A percentile compares a stretch with the other conserved stretches of the same genome.
These are phyloP conservation scores for Bradysia coprophila DNA, from an alignment of 1,140 invertebrate species.

Conservation along the genomic window DNA sequence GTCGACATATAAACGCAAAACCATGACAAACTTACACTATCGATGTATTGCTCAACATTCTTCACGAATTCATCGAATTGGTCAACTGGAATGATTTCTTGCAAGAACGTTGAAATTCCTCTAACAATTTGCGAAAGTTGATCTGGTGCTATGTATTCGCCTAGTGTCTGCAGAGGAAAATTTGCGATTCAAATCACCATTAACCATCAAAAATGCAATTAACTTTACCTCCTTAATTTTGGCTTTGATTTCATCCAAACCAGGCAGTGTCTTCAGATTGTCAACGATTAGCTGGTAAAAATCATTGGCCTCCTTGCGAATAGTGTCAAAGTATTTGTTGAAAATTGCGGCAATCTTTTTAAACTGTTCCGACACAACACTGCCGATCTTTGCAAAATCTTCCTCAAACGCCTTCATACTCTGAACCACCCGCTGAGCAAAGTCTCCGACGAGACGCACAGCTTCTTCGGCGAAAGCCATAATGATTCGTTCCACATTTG, in stretches of 20 bases:
- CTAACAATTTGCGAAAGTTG: constrained; percentile 24
- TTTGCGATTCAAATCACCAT: background rate
- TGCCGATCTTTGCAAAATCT: constrained; percentile 41
- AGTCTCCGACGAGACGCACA: constrained; percentile 6
- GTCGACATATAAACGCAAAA: too few relatives aligned
- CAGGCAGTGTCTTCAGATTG: constrained; percentile 31
- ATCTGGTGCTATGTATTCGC: constrained; percentile 24
- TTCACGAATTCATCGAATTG: constrained; percentile 32
- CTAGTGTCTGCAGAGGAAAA: constrained; percentile 5
- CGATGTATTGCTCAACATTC: constrained; percentile 32
- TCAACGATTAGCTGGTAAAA: constrained; percentile 25
- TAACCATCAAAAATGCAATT: background rate
- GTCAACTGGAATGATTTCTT: constrained; percentile 29
- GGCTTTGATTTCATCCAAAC: constrained; percentile 22
- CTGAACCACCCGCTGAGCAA: constrained; percentile 9
- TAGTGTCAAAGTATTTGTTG: constrained; percentile 24
- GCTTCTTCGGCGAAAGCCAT: constrained; percentile 7
- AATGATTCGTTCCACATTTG: background rate
- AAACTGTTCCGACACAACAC: constrained; percentile 28
- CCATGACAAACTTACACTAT: constrained; percentile 30
- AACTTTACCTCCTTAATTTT: constrained; percentile 1
- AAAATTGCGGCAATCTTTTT: constrained; percentile 30
- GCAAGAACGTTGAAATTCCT: constrained; percentile 27
- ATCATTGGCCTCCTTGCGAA: constrained; percentile 28
- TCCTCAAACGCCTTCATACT: constrained; percentile 30